Evolutionary conservation across 2,113 vertebrate species (phyloP).

Genomic region (Corapipo altera): DNA sequence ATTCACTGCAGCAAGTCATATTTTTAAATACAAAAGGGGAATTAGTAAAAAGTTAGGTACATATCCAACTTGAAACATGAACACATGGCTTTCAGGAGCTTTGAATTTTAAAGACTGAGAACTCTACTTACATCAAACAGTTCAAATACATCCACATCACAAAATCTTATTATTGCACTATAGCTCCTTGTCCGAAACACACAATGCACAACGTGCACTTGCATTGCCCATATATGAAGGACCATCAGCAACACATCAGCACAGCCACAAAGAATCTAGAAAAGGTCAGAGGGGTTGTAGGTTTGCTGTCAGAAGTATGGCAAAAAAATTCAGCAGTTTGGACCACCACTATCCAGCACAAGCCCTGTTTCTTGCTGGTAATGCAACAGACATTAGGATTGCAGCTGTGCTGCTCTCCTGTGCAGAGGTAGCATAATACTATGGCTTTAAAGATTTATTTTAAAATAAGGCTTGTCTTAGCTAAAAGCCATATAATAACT

Average conservation of each 20-base stretch:
- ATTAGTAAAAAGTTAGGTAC: conserved; percentile 1
- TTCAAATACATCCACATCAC: not conserved
- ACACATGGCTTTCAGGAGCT: not conserved
- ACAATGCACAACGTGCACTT: not conserved
- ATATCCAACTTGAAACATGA: not conserved
- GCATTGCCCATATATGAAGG: not conserved
- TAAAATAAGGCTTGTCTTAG: not conserved
- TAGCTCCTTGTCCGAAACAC: not conserved
- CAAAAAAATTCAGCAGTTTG: not conserved
- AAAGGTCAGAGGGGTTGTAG: not conserved
- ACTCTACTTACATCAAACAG: not conserved
- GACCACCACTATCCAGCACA: not conserved
- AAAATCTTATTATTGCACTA: conserved; percentile 28
- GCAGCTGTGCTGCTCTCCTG: not conserved
- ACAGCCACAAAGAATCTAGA: not conserved
- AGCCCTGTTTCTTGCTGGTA: not conserved
- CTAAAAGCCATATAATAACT: not conserved
- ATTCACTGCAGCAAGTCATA: not conserved
- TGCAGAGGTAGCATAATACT: not conserved
- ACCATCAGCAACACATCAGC: not conserved
- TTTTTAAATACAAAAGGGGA: conserved; percentile 1
- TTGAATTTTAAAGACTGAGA: not conserved
- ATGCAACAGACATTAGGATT: not conserved
- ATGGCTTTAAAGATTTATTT: not conserved
- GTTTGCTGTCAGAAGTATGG: not conserved